Percentiles rank a stretch among this genome's conserved stretches.
Conservation (phyloP, 35 echinoderm and acorn worm genomes). For the Heliocidaris erythrogramma region DNA sequence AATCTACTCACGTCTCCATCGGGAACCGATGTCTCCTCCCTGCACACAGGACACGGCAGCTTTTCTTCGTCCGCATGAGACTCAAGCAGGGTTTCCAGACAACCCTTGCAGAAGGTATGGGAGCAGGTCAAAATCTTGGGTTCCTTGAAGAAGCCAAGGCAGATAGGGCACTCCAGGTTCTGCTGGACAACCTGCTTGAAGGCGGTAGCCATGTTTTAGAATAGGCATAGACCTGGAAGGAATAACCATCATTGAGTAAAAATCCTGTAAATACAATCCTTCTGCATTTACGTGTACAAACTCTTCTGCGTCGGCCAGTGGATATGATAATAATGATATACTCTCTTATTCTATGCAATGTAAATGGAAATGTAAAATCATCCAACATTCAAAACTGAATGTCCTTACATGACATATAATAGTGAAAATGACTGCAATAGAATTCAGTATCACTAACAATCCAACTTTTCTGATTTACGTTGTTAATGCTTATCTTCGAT, state of each 20-base stretch:
- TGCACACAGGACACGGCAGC: slow-evolving; percentile 10
- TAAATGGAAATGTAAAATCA: too few relatives aligned
- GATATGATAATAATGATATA: too few relatives aligned
- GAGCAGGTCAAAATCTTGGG: slow-evolving; percentile 21
- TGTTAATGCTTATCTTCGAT: too few relatives aligned
- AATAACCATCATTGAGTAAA: too few relatives aligned
- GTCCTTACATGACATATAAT: background rate
- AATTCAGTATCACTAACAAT: too few relatives aligned
- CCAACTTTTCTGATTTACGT: too few relatives aligned
- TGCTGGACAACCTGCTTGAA: background rate
- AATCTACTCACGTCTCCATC: background rate
- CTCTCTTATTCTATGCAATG: too few relatives aligned
- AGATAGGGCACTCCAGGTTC: slow-evolving; percentile 16
- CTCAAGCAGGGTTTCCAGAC: background rate
- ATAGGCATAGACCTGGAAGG: too few relatives aligned
- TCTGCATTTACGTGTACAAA: too few relatives aligned
- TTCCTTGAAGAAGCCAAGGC: background rate
- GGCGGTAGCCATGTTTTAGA: too few relatives aligned
- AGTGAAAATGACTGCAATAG: slow-evolving; percentile 7
- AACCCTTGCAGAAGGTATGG: slow-evolving; percentile 25
- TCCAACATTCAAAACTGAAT: background rate
- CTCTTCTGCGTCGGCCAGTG: too few relatives aligned
- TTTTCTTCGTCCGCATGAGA: background rate
- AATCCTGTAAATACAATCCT: too few relatives aligned
- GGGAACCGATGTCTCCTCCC: background rate